Evolutionary conservation across 2,113 vertebrate species (phyloP).

Genomic region (Todiramphus chloris): DNA sequence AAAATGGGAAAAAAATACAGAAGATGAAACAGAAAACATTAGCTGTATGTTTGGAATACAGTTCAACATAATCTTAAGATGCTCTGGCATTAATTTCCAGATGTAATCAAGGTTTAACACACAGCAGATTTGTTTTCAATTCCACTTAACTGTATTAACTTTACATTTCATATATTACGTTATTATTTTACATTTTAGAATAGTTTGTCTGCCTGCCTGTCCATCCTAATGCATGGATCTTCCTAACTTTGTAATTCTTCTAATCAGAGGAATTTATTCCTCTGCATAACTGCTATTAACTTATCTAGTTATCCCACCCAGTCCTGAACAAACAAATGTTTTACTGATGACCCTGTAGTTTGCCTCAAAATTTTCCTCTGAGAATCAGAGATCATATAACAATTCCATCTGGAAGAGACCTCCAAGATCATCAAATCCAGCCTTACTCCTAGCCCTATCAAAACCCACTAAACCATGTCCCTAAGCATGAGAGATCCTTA

Average conservation of each 20-base stretch:
- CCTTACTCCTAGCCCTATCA: too few relatives aligned
- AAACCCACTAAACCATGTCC: too few relatives aligned
- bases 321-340: neutral
- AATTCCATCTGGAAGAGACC: too few relatives aligned
- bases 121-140: conserved; percentile 9
- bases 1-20: neutral
- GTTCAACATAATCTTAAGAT: neutral
- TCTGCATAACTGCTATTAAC: neutral
- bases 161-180: conserved; percentile 46
- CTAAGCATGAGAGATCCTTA: too few relatives aligned
- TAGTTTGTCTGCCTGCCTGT: conserved; percentile 23
- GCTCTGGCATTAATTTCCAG: conserved; percentile 22
- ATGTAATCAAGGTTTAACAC: conserved; percentile 15
- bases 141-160: conserved; percentile 43
- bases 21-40: neutral
- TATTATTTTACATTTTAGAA: conserved; percentile 13
- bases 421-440: too few relatives aligned
- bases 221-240: conserved; percentile 10
- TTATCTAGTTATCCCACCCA: neutral
- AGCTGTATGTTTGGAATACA: conserved; percentile 7
- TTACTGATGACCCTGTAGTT: neutral
- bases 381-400: neutral
- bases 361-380: neutral
- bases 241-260: conserved; percentile 5
- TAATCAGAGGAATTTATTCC: conserved; percentile 45